phyloP scores from a whole-genome alignment of 1,140 invertebrate genomes.

The Pogonomyrmex barbatus region DNA sequence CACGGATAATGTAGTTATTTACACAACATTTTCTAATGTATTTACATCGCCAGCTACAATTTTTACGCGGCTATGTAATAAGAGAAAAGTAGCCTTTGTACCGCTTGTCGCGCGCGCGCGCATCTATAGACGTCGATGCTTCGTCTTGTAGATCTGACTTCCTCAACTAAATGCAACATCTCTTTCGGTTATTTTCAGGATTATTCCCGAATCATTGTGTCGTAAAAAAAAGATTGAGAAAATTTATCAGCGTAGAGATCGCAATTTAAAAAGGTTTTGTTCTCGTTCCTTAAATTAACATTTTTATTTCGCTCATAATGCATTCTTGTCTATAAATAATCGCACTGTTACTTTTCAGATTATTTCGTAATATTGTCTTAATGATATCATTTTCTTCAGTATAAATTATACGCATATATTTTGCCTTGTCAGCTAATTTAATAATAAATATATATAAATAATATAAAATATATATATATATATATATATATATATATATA shows the following conservation, averaged over 20 bases:
- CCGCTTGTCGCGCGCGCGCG: conserved; percentile 35
- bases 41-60: conserved; percentile 49
- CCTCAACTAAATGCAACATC: background rate
- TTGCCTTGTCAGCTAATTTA: conserved; percentile 11
- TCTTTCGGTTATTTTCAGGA: conserved; percentile 39
- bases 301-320: background rate
- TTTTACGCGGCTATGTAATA: conserved; percentile 59
- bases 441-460: conserved; percentile 29
- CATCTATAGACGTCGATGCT: conserved; percentile 37
- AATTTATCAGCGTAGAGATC: conserved; percentile 17
- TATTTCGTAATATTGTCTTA: conserved; percentile 40
- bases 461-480: conserved; percentile 34
- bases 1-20: conserved; percentile 64
- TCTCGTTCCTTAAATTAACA: conserved; percentile 15
- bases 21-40: conserved; percentile 51
- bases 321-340: conserved; percentile 13
- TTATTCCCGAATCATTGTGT: background rate
- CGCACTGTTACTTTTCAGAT: conserved; percentile 2
- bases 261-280: conserved; percentile 10
- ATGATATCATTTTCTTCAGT: conserved; percentile 21
- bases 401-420: conserved; percentile 19
- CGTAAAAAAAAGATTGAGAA: conserved; percentile 1
- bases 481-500: conserved; percentile 23
- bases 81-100: conserved; percentile 68
- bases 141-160: conserved; percentile 26